Evolutionary conservation across 2,797 vertebrate genomes (phyloP).

Genomic region (Emys orbicularis): DNA sequence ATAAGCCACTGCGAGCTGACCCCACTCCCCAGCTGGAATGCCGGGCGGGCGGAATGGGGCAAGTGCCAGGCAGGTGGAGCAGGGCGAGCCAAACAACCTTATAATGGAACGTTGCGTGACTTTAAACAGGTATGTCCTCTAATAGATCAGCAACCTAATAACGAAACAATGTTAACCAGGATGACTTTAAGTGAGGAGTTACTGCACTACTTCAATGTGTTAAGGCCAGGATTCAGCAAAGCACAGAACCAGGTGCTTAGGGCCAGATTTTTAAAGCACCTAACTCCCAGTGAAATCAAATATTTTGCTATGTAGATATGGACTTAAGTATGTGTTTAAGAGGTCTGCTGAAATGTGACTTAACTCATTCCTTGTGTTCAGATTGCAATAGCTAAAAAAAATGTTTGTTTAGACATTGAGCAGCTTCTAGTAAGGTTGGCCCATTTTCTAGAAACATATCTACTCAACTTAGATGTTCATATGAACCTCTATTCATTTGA

Average conservation of each 20-base stretch:
- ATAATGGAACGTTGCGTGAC: no score
- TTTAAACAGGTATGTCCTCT: no score
- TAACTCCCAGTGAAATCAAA: not conserved
- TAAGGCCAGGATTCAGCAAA: not conserved
- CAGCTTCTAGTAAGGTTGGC: not conserved
- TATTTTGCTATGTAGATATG: not conserved
- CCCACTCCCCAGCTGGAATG: no score
- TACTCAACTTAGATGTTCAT: not conserved
- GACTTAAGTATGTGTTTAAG: not conserved
- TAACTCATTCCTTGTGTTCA: not conserved
- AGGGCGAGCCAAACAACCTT: no score
- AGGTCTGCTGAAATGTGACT: not conserved
- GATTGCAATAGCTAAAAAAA: not conserved
- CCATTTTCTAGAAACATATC: not conserved
- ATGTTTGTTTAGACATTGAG: not conserved
- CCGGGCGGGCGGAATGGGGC: no score
- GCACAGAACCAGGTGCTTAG: not conserved
- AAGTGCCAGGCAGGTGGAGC: no score
- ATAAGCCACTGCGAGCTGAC: no score
- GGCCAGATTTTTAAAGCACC: not conserved
- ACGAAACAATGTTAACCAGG: no score
- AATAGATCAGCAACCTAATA: no score
- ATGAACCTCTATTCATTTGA: not conserved
- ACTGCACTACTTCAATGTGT: not conserved
- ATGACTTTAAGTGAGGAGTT: no score